phyloP scores from a whole-genome alignment of 35 echinoderm and acorn worm species.

The Heliocidaris erythrogramma region DNA sequence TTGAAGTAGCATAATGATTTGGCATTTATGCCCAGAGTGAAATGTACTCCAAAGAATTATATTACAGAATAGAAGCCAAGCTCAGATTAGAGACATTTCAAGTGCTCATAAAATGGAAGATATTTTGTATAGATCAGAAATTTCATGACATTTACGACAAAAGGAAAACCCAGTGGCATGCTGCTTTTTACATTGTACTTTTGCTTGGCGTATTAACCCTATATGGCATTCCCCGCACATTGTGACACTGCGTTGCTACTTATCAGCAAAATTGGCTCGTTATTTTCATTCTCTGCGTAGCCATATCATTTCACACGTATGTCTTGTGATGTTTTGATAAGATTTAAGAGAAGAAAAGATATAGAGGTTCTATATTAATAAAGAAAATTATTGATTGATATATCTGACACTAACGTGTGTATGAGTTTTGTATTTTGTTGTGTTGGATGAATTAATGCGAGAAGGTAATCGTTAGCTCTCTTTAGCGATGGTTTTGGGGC shows the following conservation, averaged over 20 bases:
- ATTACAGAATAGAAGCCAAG: not conserved
- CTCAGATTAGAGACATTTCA: not conserved
- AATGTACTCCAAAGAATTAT: not conserved
- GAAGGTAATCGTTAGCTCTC: no score
- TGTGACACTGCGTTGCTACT: not conserved
- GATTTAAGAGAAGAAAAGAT: not conserved
- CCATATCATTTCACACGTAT: not conserved
- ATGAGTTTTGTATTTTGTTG: not conserved
- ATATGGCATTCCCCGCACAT: not conserved
- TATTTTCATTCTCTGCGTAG: not conserved
- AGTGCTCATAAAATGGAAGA: not conserved
- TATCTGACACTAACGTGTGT: not conserved
- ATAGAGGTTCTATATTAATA: constrained; percentile 6
- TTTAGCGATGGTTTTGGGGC: no score
- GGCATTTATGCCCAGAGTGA: not conserved
- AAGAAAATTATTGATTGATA: not conserved
- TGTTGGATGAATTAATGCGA: not conserved
- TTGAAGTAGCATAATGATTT: not conserved
- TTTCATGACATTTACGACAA: not conserved
- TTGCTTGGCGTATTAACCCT: not conserved
- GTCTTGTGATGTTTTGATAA: constrained; percentile 5
- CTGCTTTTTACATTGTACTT: no score
- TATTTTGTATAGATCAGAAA: not conserved
- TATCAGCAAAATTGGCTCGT: not conserved
- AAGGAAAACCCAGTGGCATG: not conserved